These are phyloP conservation scores for Folsomia candida DNA, from an alignment of 2,888 invertebrate genomes.

Conservation along the genomic window DNA sequence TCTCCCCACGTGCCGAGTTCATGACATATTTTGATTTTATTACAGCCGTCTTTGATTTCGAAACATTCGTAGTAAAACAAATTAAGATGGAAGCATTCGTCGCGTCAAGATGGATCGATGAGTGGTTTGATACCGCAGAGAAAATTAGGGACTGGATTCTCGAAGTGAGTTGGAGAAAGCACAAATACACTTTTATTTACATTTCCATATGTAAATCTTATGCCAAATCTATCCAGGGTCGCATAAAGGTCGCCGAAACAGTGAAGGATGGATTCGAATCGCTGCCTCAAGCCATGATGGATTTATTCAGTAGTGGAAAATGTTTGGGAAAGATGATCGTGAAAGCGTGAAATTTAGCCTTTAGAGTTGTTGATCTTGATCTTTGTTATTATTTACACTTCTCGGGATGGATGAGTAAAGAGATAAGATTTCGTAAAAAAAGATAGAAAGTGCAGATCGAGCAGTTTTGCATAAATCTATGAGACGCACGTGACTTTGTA, in stretches of 20 bases:
- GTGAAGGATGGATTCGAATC: background rate
- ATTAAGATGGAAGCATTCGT: constrained; percentile 66
- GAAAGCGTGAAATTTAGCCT: constrained; percentile 12
- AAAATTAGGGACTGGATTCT: constrained; percentile 53
- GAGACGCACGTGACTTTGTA: too few species aligned
- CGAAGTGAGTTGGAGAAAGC: constrained; percentile 54
- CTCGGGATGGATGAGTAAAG: too few species aligned
- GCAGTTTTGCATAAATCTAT: too few species aligned
- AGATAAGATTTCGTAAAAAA: too few species aligned
- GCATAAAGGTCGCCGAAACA: constrained; percentile 11
- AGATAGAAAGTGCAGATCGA: too few species aligned
- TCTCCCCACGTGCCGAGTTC: too few species aligned
- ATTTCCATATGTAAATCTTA: too few species aligned
- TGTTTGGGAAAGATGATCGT: constrained; percentile 15
- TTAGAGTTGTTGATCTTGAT: too few species aligned
- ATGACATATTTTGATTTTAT: background rate
- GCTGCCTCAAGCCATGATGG: constrained; percentile 10
- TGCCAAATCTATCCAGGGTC: too few species aligned
- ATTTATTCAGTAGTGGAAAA: constrained; percentile 8
- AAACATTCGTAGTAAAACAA: constrained; percentile 60
- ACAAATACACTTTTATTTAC: too few species aligned
- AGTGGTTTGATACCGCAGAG: constrained; percentile 62
- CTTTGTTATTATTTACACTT: background rate
- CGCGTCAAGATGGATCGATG: constrained; percentile 59
- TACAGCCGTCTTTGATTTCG: constrained; percentile 58